A percentile compares a stretch with the other conserved stretches of the same genome.
Conservation (phyloP, 2,113 vertebrate species). For the Athene cunicularia region DNA sequence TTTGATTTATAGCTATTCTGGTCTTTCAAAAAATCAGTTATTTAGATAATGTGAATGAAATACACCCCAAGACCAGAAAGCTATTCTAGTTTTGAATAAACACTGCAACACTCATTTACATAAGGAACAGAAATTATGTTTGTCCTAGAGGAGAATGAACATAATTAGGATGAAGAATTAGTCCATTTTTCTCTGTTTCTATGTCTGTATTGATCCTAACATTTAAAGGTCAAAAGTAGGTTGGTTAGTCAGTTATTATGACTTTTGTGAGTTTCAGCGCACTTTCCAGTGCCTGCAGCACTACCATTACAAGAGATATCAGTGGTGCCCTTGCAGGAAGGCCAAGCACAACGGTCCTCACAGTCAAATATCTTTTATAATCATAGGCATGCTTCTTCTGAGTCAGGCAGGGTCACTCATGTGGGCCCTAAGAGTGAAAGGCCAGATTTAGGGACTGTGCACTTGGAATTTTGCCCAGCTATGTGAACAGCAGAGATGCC, state of each 20-base stretch:
- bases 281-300: not conserved
- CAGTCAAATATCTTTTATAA: not conserved
- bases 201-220: not conserved
- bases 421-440: not conserved
- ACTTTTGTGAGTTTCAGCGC: not conserved
- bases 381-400: not conserved
- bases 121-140: not conserved
- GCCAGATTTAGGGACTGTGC: not conserved
- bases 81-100: not conserved
- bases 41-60: conserved; percentile 19
- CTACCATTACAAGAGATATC: not conserved
- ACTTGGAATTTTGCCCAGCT: not conserved
- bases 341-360: not conserved
- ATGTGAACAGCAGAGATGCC: not conserved
- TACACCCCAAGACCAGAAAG: not conserved
- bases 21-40: conserved; percentile 10
- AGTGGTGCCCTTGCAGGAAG: not conserved
- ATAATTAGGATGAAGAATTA: not conserved
- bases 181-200: not conserved
- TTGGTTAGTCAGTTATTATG: not conserved
- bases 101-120: not conserved
- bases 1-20: not conserved
- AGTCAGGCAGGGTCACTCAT: not conserved
- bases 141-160: not conserved
- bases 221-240: not conserved